Evolutionary conservation across 2,113 vertebrate genomes (phyloP).

Genomic region (Nothoprocta perdicaria): DNA sequence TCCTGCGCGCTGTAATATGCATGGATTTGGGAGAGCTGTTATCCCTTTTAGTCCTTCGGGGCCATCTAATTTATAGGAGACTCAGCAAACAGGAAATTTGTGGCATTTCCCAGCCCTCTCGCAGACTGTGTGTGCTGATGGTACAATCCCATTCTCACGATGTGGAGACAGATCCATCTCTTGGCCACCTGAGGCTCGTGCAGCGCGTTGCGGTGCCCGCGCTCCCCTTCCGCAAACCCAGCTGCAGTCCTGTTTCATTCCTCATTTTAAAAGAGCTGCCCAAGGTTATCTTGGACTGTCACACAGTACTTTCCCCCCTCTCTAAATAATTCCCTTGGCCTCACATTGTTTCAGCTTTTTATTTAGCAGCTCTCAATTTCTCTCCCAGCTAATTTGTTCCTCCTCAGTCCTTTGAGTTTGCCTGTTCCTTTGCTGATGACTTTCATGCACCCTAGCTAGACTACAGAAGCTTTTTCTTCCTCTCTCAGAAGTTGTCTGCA

Average conservation of each 20-base stretch:
- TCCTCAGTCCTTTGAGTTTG: conserved; percentile 20
- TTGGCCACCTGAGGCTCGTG: neutral
- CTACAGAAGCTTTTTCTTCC: conserved; percentile 12
- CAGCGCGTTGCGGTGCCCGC: neutral
- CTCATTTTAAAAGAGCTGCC: conserved; percentile 36
- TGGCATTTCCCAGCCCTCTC: conserved; percentile 37
- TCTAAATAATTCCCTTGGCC: conserved; percentile 39
- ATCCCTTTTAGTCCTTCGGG: conserved; percentile 43
- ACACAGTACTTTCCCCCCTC: neutral
- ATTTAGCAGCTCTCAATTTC: conserved; percentile 46
- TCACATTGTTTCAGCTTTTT: conserved; percentile 60
- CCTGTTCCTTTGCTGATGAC: conserved; percentile 50
- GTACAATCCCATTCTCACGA: conserved; percentile 30
- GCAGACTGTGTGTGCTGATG: conserved; percentile 25
- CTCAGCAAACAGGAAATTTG: conserved; percentile 56
- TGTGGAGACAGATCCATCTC: conserved; percentile 34
- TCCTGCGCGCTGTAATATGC: conserved; percentile 12
- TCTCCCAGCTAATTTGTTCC: conserved; percentile 50
- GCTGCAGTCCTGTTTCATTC: conserved; percentile 42
- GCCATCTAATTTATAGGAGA: conserved; percentile 40
- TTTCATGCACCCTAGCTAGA: conserved; percentile 28
- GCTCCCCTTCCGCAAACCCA: neutral
- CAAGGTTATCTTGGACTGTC: conserved; percentile 62
- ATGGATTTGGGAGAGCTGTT: conserved; percentile 37
- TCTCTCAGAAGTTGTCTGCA: conserved; percentile 19